Base-by-base conservation (phyloP, 2,888 invertebrate species). In the Nomada fabriciana region DNA sequence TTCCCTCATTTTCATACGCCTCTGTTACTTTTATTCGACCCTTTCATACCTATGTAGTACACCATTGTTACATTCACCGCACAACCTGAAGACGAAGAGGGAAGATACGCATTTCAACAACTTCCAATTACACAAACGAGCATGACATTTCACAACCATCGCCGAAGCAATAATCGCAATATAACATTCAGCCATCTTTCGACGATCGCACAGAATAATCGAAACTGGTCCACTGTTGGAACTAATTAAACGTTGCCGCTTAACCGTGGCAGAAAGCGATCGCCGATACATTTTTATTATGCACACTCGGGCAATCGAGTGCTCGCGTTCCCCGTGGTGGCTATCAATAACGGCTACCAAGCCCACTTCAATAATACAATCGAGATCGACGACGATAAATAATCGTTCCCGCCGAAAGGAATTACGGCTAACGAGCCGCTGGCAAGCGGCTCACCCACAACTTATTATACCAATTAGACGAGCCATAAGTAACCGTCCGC, bases 381-480 rank as follows among this genome's bases (percentile, higher is more conserved):
- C 82, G 61, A 52, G 60, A 80, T 76, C 59, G 75, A 11, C 60
- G 52, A 60, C 76, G 78, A 84, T 82, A 84, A 84, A 82, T 84
- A 82, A 84, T 76, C 73, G 82, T 65, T 42, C 50, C 75, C 83
- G 82, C 81, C 82, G 73, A 81, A 83, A 76, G 81, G 81, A 83
- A 73, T 83, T 83, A 81, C 81, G 42, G 15, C 76, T 81, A 83
- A 83, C 76, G 76, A 83, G 68, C 76, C 76, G 72, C 68, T 60
- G 72, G 72, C 79, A 55, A 59, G 60, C 64, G 61, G 74, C 75
- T 80, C 82, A 63, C 82, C 82, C 80, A 59, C 82, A 80, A 82
- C 82, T 76, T 80, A 82, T 83, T 81, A 80, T 64, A 81, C 76
- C 81, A 83, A 81, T 83, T 81, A 81, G 73, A 36, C 82, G 65